phyloP scores from a whole-genome alignment of 2,888 invertebrate genomes.

The Limnephilus auricula region DNA sequence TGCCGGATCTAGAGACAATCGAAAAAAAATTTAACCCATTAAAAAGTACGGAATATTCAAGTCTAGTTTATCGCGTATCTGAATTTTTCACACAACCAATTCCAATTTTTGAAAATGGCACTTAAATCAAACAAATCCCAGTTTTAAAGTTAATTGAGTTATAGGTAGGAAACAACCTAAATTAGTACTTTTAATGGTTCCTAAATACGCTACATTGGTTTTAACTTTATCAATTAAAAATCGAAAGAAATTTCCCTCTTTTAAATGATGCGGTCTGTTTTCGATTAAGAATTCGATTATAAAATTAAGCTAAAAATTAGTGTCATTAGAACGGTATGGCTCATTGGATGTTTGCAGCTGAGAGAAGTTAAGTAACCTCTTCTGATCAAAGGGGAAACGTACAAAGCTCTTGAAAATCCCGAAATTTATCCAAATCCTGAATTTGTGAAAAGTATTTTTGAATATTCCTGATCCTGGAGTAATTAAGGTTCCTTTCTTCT shows the following conservation, averaged over 20 bases:
- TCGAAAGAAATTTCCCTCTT: not conserved
- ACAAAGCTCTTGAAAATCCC: constrained; percentile 21
- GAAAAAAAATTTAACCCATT: too few relatives aligned
- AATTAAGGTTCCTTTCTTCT: not conserved
- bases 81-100: too few relatives aligned
- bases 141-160: too few relatives aligned
- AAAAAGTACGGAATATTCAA: too few relatives aligned
- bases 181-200: not conserved
- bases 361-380: constrained; percentile 4
- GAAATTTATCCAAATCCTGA: not conserved
- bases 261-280: not conserved
- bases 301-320: not conserved
- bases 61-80: too few relatives aligned
- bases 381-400: constrained; percentile 26
- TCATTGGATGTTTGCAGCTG: not conserved
- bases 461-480: not conserved
- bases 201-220: not conserved
- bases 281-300: not conserved
- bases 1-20: too few relatives aligned
- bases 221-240: not conserved
- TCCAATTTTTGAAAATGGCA: too few relatives aligned
- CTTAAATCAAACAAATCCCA: too few relatives aligned
- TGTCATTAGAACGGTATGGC: not conserved
- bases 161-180: not conserved
- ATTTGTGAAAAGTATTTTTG: not conserved